Conservation (phyloP, 1,140 invertebrate genomes). For the Lamellibrachia luymesi region DNA sequence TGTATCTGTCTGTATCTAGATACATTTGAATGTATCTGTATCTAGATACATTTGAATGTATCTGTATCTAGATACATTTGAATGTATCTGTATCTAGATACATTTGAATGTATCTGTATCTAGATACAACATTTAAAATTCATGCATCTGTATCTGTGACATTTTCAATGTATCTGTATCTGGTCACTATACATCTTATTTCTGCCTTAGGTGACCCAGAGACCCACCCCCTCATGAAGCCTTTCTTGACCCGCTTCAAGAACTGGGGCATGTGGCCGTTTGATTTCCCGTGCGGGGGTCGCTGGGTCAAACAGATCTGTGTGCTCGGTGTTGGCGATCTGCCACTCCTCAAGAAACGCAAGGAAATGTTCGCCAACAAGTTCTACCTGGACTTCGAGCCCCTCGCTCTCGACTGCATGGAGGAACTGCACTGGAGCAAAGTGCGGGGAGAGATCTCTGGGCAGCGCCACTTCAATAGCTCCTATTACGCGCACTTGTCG, state of each 20-base stretch:
- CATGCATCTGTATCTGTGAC: neutral
- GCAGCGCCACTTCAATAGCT: neutral
- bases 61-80: no score
- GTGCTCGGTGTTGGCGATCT: slow-evolving; percentile 43
- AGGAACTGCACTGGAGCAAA: slow-evolving; percentile 29
- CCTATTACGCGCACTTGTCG: neutral
- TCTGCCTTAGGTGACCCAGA: slow-evolving; percentile 16
- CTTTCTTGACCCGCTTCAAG: slow-evolving; percentile 26
- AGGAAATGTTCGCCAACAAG: slow-evolving; percentile 53
- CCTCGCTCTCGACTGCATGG: slow-evolving; percentile 44
- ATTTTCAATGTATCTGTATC: neutral
- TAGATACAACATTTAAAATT: neutral
- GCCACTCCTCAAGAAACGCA: slow-evolving; percentile 29
- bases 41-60: no score
- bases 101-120: neutral
- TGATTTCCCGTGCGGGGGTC: slow-evolving; percentile 23
- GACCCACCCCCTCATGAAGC: slow-evolving; percentile 19
- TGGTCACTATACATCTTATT: neutral
- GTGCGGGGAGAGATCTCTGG: slow-evolving; percentile 14
- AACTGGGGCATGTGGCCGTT: slow-evolving; percentile 25
- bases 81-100: no score
- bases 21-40: no score
- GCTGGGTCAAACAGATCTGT: slow-evolving; percentile 31
- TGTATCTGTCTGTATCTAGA: no score
- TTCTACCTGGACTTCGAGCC: slow-evolving; percentile 44